These are phyloP conservation scores for Heterotilapia buettikoferi DNA, from an alignment of 2,113 vertebrate genomes.

Conservation along the genomic window DNA sequence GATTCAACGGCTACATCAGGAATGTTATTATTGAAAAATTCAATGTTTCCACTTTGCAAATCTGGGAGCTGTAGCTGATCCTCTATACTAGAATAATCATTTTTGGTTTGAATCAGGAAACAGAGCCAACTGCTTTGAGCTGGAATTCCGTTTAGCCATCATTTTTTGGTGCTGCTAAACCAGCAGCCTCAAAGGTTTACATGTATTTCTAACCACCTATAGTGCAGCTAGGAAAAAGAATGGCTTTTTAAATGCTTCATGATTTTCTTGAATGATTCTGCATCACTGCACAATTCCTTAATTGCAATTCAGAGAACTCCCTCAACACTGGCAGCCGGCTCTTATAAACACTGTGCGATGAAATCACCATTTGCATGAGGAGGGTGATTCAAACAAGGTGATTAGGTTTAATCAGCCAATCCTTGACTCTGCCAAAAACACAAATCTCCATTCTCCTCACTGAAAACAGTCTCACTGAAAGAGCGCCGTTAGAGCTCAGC, in stretches of 20 bases:
- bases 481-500: not conserved
- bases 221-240: not conserved
- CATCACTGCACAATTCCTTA: not conserved
- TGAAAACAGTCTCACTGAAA: not conserved
- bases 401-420: not conserved
- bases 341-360: not conserved
- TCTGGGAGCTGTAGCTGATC: not conserved
- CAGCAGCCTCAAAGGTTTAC: not conserved
- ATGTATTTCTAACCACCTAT: not conserved
- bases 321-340: not conserved
- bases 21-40: not conserved
- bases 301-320: constrained; percentile 10
- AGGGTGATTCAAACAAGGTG: not conserved
- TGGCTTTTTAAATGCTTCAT: not conserved
- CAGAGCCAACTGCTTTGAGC: not conserved
- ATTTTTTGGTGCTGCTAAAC: not conserved
- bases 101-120: not conserved
- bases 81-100: not conserved
- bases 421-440: not conserved
- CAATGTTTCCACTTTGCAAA: not conserved
- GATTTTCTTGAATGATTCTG: not conserved
- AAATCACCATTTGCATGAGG: constrained; percentile 17
- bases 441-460: not conserved
- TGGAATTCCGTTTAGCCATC: not conserved
- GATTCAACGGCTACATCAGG: not conserved